Conservation (phyloP, 2,113 vertebrate species). For the Planiliza haematocheilus region DNA sequence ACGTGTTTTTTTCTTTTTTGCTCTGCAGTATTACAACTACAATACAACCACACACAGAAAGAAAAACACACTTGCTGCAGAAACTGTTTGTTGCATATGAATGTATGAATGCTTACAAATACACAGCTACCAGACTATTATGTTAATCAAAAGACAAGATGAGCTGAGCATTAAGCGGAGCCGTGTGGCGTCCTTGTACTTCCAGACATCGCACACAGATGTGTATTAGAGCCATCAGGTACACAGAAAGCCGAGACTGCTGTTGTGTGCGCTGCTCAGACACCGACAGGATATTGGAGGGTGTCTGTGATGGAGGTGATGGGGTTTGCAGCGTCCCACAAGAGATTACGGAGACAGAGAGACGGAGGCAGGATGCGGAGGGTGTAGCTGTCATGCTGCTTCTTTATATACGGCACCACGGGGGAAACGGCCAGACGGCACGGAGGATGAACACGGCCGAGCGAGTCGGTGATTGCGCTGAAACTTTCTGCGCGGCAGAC, state of each 20-base stretch:
- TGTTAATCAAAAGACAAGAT: slow-evolving; percentile 3
- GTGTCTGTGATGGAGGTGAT: slow-evolving; percentile 15
- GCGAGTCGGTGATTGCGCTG: slow-evolving; percentile 7
- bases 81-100: background rate
- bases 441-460: slow-evolving; percentile 10
- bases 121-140: background rate
- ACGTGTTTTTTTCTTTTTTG: background rate
- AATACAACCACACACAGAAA: no score
- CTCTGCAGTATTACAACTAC: background rate
- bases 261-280: slow-evolving; percentile 41
- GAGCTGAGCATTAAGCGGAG: background rate
- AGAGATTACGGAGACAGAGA: slow-evolving; percentile 18
- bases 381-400: slow-evolving; percentile 25
- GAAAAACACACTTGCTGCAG: no score
- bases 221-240: slow-evolving; percentile 11
- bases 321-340: slow-evolving; percentile 4
- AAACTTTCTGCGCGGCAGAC: slow-evolving; percentile 6
- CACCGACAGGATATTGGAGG: slow-evolving; percentile 50
- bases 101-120: background rate
- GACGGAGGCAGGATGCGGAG: slow-evolving; percentile 8
- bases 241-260: slow-evolving; percentile 1
- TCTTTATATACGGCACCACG: slow-evolving; percentile 22
- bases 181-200: slow-evolving; percentile 11
- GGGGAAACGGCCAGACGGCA: slow-evolving; percentile 17
- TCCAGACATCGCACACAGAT: slow-evolving; percentile 21